A percentile compares a stretch with the other conserved stretches of the same genome.
These are phyloP conservation scores for Drosophila cognata DNA, from an alignment of 2,888 invertebrate genomes.

Conservation along the genomic window DNA sequence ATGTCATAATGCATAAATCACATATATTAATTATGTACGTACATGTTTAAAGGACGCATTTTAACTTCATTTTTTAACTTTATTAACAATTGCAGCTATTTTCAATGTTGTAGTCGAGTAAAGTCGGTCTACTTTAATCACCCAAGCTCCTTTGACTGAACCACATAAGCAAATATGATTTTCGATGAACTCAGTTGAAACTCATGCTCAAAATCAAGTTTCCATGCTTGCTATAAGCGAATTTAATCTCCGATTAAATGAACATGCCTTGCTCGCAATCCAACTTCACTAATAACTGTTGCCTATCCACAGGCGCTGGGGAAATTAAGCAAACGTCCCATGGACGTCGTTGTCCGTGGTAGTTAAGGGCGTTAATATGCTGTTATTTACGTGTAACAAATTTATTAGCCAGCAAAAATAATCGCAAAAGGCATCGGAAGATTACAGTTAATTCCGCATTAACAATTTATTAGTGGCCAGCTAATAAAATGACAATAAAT, in stretches of 20 bases:
- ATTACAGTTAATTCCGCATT: constrained; percentile 14
- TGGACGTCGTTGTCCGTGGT: not conserved
- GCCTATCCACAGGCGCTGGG: constrained; percentile 12
- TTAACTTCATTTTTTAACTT: not conserved
- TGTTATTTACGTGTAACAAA: constrained; percentile 9
- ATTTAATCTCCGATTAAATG: not conserved
- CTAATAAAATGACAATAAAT: constrained; percentile 30
- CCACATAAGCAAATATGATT: not conserved
- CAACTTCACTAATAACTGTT: not conserved
- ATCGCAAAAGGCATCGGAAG: constrained; percentile 1
- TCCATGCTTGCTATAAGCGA: not conserved
- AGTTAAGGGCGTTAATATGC: constrained; percentile 17
- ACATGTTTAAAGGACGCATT: not conserved
- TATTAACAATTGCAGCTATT: not conserved
- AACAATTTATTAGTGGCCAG: constrained; percentile 20
- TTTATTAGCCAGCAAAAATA: constrained; percentile 23
- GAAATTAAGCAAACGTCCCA: constrained; percentile 39
- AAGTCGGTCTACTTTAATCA: not conserved
- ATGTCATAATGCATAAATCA: not conserved
- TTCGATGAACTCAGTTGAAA: not conserved
- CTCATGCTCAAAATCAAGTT: not conserved
- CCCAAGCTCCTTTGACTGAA: not conserved
- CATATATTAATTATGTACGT: not conserved
- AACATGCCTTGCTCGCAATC: not conserved
- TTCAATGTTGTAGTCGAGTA: not conserved